Percentiles rank a stretch among this genome's conserved stretches.
phyloP scores from a whole-genome alignment of 2,113 vertebrate species.

The Phylloscopus whistleri region DNA sequence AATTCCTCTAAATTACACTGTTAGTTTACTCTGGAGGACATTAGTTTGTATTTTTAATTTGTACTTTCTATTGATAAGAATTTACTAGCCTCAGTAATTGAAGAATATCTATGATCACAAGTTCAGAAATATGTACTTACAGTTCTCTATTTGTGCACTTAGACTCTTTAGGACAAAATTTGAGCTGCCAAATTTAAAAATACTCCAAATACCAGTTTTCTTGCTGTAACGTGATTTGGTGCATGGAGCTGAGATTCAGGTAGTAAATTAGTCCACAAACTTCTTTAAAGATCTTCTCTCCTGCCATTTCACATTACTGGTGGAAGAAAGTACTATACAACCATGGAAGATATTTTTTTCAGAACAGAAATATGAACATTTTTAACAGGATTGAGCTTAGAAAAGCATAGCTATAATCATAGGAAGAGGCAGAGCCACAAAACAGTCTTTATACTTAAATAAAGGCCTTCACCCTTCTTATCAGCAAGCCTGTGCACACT shows the following conservation, averaged over 20 bases:
- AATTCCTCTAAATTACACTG: not conserved
- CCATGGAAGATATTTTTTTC: not conserved
- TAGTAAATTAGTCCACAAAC: not conserved
- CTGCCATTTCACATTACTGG: not conserved
- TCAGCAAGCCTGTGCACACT: not conserved
- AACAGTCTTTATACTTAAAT: not conserved
- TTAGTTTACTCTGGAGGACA: not conserved
- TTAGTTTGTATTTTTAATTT: not conserved
- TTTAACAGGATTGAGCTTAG: not conserved
- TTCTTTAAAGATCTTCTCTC: not conserved
- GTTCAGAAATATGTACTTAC: not conserved
- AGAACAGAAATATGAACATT: not conserved
- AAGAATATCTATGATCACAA: not conserved
- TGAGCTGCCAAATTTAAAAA: not conserved
- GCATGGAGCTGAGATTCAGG: not conserved
- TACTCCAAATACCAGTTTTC: not conserved
- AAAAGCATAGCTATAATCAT: not conserved
- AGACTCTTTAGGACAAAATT: not conserved
- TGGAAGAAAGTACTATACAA: not conserved
- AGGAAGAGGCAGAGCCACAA: not conserved
- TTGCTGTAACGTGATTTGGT: not conserved
- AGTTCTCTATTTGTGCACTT: not conserved
- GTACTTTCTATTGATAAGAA: not conserved
- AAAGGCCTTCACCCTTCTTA: not conserved
- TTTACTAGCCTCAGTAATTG: not conserved